Conservation (phyloP, 2,113 vertebrate genomes). For the Tor tambroides region DNA sequence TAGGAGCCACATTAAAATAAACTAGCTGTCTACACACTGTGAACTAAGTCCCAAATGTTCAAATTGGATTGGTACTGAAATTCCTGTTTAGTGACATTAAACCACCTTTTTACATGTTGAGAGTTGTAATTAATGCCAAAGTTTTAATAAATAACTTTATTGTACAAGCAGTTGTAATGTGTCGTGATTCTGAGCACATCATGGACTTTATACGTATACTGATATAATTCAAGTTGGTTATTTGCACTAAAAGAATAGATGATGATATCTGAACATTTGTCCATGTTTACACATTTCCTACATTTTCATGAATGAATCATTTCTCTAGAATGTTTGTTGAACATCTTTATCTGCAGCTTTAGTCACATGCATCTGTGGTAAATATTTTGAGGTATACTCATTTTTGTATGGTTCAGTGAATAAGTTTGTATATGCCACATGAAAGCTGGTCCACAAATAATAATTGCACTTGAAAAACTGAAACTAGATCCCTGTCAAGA, state of each 20-base stretch:
- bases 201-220: no score
- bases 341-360: no score
- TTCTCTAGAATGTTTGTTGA: no score
- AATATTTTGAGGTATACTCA: no score
- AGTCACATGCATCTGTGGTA: no score
- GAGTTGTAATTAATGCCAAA: slow-evolving; percentile 70
- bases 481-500: no score
- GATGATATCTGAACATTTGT: no score
- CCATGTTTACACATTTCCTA: no score
- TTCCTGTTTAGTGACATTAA: slow-evolving; percentile 32
- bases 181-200: not conserved
- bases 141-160: slow-evolving; percentile 75
- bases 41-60: slow-evolving; percentile 14
- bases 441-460: not conserved
- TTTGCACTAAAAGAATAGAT: no score
- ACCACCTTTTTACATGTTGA: slow-evolving; percentile 59
- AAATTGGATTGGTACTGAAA: slow-evolving; percentile 1
- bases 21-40: slow-evolving; percentile 22
- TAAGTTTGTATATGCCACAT: not conserved
- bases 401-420: not conserved
- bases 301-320: no score
- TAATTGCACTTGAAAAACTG: no score
- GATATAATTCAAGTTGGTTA: no score
- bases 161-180: slow-evolving; percentile 1
- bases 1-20: not conserved